These are phyloP conservation scores for Himalopsyche phryganea DNA, from an alignment of 1,140 invertebrate species.

Conservation along the genomic window DNA sequence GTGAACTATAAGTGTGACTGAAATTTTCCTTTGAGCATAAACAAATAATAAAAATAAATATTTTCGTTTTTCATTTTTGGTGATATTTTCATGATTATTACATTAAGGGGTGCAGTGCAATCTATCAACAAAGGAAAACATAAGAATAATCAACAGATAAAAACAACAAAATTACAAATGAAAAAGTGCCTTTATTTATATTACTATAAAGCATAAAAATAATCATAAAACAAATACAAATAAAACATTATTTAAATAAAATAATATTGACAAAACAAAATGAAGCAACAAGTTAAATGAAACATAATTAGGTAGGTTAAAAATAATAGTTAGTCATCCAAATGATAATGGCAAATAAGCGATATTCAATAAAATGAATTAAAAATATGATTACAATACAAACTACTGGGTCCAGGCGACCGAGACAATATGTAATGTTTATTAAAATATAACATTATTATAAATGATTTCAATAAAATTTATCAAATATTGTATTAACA, in stretches of 20 bases:
- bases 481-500: no score
- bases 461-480: no score
- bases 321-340: background rate
- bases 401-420: no score
- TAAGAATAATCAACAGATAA: slow-evolving; percentile 8
- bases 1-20: no score
- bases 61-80: no score
- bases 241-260: background rate
- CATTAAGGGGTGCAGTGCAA: slow-evolving; percentile 5
- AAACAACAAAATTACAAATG: slow-evolving; percentile 10
- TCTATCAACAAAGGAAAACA: no score
- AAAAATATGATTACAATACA: slow-evolving; percentile 1
- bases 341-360: background rate
- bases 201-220: slow-evolving; percentile 16
- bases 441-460: no score
- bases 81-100: no score
- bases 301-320: background rate
- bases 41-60: no score
- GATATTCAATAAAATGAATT: no score
- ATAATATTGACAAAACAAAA: slow-evolving; percentile 12
- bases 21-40: no score
- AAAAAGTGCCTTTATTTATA: slow-evolving; percentile 18
- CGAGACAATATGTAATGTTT: no score
- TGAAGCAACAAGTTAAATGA: slow-evolving; percentile 4
- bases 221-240: slow-evolving; percentile 10